Conservation (phyloP, 2,113 vertebrate genomes). For the Notarius lentiginosus region DNA sequence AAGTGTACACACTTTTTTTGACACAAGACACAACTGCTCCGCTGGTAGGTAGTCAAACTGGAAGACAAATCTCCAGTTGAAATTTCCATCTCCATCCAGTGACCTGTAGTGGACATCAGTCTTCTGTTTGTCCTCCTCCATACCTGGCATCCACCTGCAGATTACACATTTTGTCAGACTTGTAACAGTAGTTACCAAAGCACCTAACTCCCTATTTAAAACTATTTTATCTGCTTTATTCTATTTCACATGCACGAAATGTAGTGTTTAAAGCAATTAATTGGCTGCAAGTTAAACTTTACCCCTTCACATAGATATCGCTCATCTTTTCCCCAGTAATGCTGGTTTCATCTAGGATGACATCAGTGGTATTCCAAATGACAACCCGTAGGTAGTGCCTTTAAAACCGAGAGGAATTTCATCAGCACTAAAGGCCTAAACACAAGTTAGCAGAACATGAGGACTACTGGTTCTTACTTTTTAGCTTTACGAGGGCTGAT, state of each 20-base stretch:
- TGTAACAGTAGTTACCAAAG: neutral
- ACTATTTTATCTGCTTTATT: conserved; percentile 1
- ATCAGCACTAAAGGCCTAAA: neutral
- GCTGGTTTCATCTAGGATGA: conserved; percentile 92
- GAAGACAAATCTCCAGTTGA: conserved; percentile 97
- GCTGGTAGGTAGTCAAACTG: conserved; percentile 93
- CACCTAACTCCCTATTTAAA: too few relatives aligned
- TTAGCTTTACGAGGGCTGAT: conserved; percentile 91
- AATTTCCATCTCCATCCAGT: conserved; percentile 95
- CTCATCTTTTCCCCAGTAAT: conserved; percentile 97
- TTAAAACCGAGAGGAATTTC: neutral
- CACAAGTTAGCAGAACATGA: neutral
- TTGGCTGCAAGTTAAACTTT: conserved; percentile 14
- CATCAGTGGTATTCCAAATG: conserved; percentile 96
- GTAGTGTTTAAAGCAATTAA: neutral
- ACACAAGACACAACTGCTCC: conserved; percentile 88
- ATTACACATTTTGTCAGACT: neutral
- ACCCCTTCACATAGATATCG: conserved; percentile 98
- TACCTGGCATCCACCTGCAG: conserved; percentile 94
- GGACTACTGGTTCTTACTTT: conserved; percentile 74
- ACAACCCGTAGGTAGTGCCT: conserved; percentile 86
- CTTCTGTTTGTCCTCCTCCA: conserved; percentile 97
- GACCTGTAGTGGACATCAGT: conserved; percentile 97
- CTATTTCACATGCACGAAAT: neutral
- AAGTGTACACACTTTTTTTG: conserved; percentile 82